phyloP scores from a whole-genome alignment of 2,888 invertebrate genomes.

The Polyploca ridens region DNA sequence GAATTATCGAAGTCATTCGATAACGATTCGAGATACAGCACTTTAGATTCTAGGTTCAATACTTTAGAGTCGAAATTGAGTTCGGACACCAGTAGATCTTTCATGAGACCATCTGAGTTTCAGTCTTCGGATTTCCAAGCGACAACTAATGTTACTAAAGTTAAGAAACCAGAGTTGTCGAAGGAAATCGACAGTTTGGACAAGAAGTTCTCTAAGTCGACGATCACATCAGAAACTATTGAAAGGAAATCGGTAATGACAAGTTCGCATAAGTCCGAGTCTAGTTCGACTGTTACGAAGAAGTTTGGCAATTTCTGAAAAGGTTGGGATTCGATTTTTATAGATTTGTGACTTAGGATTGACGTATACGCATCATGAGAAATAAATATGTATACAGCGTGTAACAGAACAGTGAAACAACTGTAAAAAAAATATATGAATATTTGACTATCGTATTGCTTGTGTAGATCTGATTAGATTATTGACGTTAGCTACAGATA shows the following conservation, averaged over 20 bases:
- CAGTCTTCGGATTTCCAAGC: slow-evolving; percentile 68
- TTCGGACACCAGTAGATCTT: slow-evolving; percentile 78
- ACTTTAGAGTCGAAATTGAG: slow-evolving; percentile 76
- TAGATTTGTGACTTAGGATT: not conserved
- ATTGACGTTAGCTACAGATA: too few relatives aligned
- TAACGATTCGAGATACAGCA: slow-evolving; percentile 78
- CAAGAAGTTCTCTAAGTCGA: slow-evolving; percentile 87
- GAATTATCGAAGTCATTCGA: slow-evolving; percentile 82
- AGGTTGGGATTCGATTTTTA: slow-evolving; percentile 34
- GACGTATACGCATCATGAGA: not conserved
- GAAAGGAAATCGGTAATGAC: slow-evolving; percentile 88
- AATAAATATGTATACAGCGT: too few relatives aligned
- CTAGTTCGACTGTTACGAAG: slow-evolving; percentile 83
- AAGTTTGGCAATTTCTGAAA: slow-evolving; percentile 78
- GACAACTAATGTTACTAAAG: slow-evolving; percentile 55
- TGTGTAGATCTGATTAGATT: too few relatives aligned
- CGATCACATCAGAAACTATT: slow-evolving; percentile 87
- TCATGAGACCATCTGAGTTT: slow-evolving; percentile 82
- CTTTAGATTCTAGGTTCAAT: slow-evolving; percentile 75
- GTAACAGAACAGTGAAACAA: too few relatives aligned
- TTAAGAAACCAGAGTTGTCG: slow-evolving; percentile 69
- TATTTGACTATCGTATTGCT: too few relatives aligned
- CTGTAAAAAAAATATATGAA: too few relatives aligned
- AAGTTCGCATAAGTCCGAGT: slow-evolving; percentile 85
- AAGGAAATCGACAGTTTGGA: slow-evolving; percentile 85